Evolutionary conservation across 1,140 invertebrate species (phyloP).

Genomic region (Conus betulinus): DNA sequence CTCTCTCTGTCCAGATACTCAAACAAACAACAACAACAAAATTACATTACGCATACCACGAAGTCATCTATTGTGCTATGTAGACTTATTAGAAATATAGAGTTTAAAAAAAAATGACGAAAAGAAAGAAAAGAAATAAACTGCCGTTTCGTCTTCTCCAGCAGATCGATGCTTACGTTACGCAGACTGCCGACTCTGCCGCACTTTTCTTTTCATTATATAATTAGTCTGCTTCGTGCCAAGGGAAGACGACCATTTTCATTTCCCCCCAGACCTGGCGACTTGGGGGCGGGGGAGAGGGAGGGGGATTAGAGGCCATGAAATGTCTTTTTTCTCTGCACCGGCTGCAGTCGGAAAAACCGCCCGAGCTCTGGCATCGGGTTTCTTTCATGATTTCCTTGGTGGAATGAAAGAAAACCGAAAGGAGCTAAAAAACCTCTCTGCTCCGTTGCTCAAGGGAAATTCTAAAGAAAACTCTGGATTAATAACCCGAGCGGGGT

Average conservation of each 20-base stretch:
- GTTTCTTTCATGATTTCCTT: constrained; percentile 1
- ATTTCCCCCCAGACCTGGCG: not conserved
- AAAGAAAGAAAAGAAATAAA: no score
- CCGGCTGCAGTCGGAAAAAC: not conserved
- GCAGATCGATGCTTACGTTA: not conserved
- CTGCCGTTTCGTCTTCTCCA: no score
- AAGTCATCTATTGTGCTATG: no score
- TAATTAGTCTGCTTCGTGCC: not conserved
- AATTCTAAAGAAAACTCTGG: not conserved
- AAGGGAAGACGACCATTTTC: not conserved
- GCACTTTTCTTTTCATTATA: not conserved
- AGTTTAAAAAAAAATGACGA: no score
- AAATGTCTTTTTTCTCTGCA: not conserved
- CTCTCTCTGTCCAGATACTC: no score
- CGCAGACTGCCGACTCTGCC: not conserved
- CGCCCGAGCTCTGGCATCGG: not conserved
- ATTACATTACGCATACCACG: no score
- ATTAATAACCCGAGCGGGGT: not conserved
- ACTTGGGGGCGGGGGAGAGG: not conserved
- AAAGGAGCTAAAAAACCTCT: not conserved
- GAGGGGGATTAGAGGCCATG: not conserved
- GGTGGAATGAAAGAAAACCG: not conserved
- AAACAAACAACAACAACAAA: no score
- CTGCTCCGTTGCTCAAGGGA: not conserved
- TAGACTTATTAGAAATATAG: no score